A percentile compares a stretch with the other conserved stretches of the same genome.
Conservation (phyloP, 2,113 vertebrate species). For the Piaya cayana region DNA sequence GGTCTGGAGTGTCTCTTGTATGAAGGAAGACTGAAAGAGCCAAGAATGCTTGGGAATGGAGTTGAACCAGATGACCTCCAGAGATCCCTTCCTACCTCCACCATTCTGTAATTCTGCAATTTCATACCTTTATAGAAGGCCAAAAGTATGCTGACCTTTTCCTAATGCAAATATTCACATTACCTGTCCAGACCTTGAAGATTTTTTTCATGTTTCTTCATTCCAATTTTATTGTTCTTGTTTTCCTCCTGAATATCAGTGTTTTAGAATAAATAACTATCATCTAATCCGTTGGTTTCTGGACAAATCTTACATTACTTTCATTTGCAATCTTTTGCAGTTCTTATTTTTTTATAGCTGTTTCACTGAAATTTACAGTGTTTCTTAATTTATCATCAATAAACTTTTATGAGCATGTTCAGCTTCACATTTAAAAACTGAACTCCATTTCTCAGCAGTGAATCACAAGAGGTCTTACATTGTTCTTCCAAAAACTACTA, state of each 20-base stretch:
- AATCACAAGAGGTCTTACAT: neutral
- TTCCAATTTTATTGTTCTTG: neutral
- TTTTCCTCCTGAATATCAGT: neutral
- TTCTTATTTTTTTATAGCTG: neutral
- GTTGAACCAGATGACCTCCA: neutral
- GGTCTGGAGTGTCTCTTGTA: neutral
- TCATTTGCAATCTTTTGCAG: neutral
- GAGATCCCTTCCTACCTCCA: neutral
- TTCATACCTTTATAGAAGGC: neutral
- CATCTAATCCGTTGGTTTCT: neutral
- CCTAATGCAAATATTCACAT: neutral
- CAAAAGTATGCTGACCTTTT: neutral
- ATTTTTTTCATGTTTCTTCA: neutral
- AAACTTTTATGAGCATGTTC: neutral
- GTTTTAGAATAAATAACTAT: neutral
- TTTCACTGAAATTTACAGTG: neutral
- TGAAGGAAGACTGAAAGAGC: no score
- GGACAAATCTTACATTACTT: neutral
- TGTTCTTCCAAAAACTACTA: neutral
- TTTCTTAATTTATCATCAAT: neutral
- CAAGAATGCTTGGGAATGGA: no score
- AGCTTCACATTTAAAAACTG: neutral
- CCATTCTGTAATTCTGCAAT: neutral
- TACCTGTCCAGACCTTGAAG: neutral
- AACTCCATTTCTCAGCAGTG: neutral